Evolutionary conservation across 92 coral and sea anemone species (phyloP), one percentile per base, ranked within the genome.

Genomic region (Anthopleura xanthogrammica): DNA sequence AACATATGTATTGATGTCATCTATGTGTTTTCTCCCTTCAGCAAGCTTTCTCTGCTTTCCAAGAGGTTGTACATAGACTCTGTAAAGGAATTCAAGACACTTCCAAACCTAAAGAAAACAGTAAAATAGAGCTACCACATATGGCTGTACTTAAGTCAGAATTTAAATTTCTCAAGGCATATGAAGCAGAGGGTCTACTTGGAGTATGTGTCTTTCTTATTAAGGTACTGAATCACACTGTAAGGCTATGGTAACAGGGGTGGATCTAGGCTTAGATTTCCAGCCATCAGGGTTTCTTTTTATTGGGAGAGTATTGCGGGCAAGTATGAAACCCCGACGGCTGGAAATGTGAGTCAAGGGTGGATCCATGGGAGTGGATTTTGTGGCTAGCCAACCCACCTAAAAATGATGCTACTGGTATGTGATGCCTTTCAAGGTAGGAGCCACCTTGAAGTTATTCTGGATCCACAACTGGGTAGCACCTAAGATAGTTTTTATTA

Each of bases 101-200:
- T 77, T 71, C 77, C 19, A 79, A 83, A 3, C 43, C 79, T 60
- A 72, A 76, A 75, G 87, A 73, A 52, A 60, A 24, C 16, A 77
- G 20, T 42, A 52, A 50, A 54, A 74, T 84, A 54, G 77, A 9
- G 16, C 88, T 97, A 60, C 99, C 99, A 19, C 99, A 97, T 66
- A 85, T 82, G 75, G 99, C 99, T 78, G 98, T 97, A 20, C 71
- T 94, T 17, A 84, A 90, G 65, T 89, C 90, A 39, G 93, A 94
- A 75, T 97, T 97, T 84, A 94, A 93, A 85, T 97, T 97, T 88
- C 90, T 97, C n/a, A 87, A 97, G 71, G 99, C 99, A 24, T 93
- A 94, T 56, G 98, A 97, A 60, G 98, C 99, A 20, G 97, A 97
- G 84, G 99, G 99, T 60, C 87, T 97, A 42, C 82, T 97, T 39